Percentiles rank a stretch among this genome's conserved stretches.
phyloP scores from a whole-genome alignment of 2,888 invertebrate species.

The Marronus borbonicus region DNA sequence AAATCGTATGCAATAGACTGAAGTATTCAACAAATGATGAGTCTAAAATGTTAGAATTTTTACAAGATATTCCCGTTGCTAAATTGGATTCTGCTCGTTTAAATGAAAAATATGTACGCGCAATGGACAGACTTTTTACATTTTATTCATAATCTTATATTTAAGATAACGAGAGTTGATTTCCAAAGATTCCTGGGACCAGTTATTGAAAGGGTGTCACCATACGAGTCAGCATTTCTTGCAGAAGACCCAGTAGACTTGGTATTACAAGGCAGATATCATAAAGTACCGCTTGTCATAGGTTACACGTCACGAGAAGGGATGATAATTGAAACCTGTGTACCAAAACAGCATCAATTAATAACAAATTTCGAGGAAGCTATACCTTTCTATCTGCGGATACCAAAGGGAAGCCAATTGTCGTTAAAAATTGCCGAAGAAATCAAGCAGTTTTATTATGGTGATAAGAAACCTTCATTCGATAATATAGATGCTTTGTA shows the following conservation, averaged over 20 bases:
- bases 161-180: conserved; percentile 46
- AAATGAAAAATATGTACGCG: conserved; percentile 30
- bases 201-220: conserved; percentile 56
- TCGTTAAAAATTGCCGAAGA: conserved; percentile 58
- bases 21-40: conserved; percentile 36
- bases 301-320: conserved; percentile 62
- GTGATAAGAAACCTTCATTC: conserved; percentile 56
- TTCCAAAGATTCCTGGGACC: conserved; percentile 40
- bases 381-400: conserved; percentile 58
- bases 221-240: conserved; percentile 58
- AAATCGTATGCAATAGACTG: conserved; percentile 33
- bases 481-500: conserved; percentile 60
- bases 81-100: conserved; percentile 34
- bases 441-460: conserved; percentile 64
- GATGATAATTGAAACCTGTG: conserved; percentile 56
- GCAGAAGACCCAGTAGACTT: conserved; percentile 59
- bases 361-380: conserved; percentile 55
- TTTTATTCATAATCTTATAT: neutral
- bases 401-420: conserved; percentile 59
- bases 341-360: conserved; percentile 50
- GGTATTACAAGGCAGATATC: conserved; percentile 58
- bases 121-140: neutral
- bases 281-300: conserved; percentile 61
- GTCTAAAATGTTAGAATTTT: conserved; percentile 39
- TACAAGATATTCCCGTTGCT: conserved; percentile 48